Base-by-base conservation (phyloP, 35 echinoderm and acorn worm genomes). In the Diadema setosum region DNA sequence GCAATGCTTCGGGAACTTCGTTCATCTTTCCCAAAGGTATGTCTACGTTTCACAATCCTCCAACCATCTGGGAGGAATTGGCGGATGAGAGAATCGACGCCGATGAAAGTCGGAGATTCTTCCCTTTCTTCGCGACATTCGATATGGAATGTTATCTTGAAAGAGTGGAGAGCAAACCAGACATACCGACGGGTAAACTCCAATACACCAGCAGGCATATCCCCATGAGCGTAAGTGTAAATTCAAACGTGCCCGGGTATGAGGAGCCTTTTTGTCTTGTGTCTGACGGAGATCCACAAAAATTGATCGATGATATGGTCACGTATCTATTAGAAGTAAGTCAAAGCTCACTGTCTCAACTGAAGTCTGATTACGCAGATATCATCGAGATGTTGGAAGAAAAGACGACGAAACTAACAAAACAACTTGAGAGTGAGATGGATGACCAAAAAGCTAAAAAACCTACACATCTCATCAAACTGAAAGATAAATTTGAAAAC, bases 21-120 rank as follows among this genome's bases (percentile, higher is more conserved):
- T 74, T 82, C 33, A 73, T 40, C 4, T 87, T 88, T 46, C 90
- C 84, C n/a, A 39, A 70, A 31, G 74, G 91, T 24, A 61, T 73
- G 42, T 70, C 43, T 41, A 37, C 5, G 3, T 86, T 80, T 44
- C 49, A 32, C 16, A 70, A 42, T 43, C 75, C 91, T 1, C 69
- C 52, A 42, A 73, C 60, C 17, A 45, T 86, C 0, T 73, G 69
- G 0, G 67, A 80, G 7, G 23, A 88, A 39, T 17, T 88, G 43
- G 20, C 41, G 56, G 56, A 81, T 45, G 50, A 74, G 55, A 59
- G 75, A 7, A 30, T 87, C 65, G 36, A 3, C 44, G n/a, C 67
- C 29, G 18, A 32, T 27, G 32, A 64, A 34, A 45, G 45, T 8
- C 5, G 12, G 8, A 40, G 33, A 24, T 91, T 33, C 33, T 78